A percentile compares a stretch with the other conserved stretches of the same genome.
Conservation (phyloP, 2,797 vertebrate genomes). For the Novumbra hubbsi region DNA sequence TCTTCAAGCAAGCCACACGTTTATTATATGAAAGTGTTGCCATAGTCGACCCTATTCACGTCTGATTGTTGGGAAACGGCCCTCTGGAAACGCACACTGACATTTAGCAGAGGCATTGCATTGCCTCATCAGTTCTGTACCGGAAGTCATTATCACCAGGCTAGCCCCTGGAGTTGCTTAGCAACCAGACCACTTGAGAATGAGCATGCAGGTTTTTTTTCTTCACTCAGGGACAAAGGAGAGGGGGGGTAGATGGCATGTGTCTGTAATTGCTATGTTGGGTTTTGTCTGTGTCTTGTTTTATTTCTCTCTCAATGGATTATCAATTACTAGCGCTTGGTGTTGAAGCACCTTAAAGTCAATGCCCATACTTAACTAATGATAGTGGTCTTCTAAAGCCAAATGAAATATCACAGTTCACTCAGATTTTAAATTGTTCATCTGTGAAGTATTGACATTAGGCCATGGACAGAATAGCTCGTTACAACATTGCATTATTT, state of each 20-base stretch:
- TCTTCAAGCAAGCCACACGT: neutral
- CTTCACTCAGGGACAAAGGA: constrained; percentile 5
- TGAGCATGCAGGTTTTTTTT: constrained; percentile 27
- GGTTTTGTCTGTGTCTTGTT: neutral
- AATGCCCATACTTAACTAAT: neutral
- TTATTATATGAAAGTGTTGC: neutral
- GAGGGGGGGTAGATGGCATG: neutral
- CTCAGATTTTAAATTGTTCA: neutral
- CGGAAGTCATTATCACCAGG: constrained; percentile 1
- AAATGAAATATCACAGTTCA: neutral
- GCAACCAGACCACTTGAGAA: constrained; percentile 30
- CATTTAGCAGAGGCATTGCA: neutral
- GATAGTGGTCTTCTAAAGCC: neutral
- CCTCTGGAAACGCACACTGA: neutral
- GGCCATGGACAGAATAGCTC: neutral
- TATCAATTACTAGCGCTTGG: neutral
- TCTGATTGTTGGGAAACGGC: neutral
- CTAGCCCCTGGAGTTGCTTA: constrained; percentile 27
- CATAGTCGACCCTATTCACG: neutral
- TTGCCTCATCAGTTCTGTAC: neutral
- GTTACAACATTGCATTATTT: neutral
- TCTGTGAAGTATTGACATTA: neutral
- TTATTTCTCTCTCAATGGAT: neutral
- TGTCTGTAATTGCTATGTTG: neutral
- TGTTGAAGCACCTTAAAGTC: neutral